Evolutionary conservation across 2,113 vertebrate species (phyloP), one percentile per base, ranked within the genome.

Genomic region (Rhodinocichla rosea): DNA sequence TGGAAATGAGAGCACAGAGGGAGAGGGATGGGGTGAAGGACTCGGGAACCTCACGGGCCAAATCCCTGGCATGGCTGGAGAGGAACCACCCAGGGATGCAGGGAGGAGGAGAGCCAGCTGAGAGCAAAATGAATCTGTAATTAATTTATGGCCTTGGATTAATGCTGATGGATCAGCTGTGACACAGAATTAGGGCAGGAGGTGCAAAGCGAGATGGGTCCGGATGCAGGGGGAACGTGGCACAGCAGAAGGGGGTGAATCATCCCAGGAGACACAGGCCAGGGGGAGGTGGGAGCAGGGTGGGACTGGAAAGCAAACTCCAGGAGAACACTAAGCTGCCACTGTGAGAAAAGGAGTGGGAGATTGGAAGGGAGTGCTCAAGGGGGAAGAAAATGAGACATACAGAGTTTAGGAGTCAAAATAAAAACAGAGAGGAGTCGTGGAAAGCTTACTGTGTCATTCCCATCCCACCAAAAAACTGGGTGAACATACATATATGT

Each of bases 61-160:
- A 27, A 16, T 20, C 40, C 52, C n/a, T 0, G 0, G 10, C 4
- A 5, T 15, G 15, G 26, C 32, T 60, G 47, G 33, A 81, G 52
- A 80, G 9, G 35, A 64, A 69, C 53, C 37, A 73, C 9, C 14
- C 47, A 73, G 35, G 37, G 27, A 40, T 1, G 7, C 9, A 20
- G 30, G 50, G 21, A 30, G 16, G 42, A 23, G 21, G 77, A 75
- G 11, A 60, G 32, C 13, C 76, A 87, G n/a, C 12, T 71, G 53
- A 71, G 37, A 60, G 30, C 19, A 74, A 81, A 62, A 40, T 28
- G 21, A 52, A 35, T 15, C 32, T 44, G 14, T 68, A 59, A 83
- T n/a, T 50, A 30, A 27, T 40, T 44, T 52, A 30, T 52, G 35
- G 73, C 32, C 23, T 13, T 44, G 20, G 50, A 82, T 62, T 62